Conservation (phyloP, 2,113 vertebrate species). For the Butorides virescens region DNA sequence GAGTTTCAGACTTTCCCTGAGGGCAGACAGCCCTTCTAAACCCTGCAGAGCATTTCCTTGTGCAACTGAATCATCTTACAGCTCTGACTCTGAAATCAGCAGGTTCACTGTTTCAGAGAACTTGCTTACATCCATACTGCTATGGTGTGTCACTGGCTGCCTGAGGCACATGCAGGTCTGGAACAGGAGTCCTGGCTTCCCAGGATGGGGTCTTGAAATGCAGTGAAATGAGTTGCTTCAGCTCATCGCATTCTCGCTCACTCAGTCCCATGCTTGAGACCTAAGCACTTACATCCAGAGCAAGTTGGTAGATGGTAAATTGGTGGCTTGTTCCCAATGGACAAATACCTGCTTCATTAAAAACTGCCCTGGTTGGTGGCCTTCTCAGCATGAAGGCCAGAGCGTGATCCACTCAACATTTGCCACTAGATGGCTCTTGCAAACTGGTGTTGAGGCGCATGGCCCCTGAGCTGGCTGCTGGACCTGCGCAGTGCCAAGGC, state of each 20-base stretch:
- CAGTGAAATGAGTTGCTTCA: neutral
- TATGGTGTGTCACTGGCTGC: neutral
- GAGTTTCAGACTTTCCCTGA: neutral
- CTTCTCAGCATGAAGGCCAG: neutral
- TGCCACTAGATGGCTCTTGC: constrained; percentile 27
- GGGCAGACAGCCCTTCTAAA: neutral
- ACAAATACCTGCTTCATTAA: neutral
- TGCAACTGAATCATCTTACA: neutral
- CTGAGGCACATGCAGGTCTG: neutral
- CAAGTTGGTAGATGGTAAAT: neutral
- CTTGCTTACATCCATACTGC: neutral
- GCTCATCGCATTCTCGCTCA: accelerated
- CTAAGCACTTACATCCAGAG: neutral
- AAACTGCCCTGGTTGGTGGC: neutral
- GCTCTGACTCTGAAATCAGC: neutral
- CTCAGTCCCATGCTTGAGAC: neutral
- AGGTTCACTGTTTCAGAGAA: neutral
- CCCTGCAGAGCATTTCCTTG: neutral
- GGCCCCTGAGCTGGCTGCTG: neutral
- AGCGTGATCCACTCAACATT: neutral
- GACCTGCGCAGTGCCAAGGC: neutral
- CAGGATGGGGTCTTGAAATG: neutral
- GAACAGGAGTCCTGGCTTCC: neutral
- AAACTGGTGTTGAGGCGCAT: neutral
- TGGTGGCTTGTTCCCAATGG: neutral